Percentiles rank a stretch among this genome's conserved stretches.
These are phyloP conservation scores for Trichomycterus rosablanca DNA, from an alignment of 2,113 vertebrate species.

Conservation along the genomic window DNA sequence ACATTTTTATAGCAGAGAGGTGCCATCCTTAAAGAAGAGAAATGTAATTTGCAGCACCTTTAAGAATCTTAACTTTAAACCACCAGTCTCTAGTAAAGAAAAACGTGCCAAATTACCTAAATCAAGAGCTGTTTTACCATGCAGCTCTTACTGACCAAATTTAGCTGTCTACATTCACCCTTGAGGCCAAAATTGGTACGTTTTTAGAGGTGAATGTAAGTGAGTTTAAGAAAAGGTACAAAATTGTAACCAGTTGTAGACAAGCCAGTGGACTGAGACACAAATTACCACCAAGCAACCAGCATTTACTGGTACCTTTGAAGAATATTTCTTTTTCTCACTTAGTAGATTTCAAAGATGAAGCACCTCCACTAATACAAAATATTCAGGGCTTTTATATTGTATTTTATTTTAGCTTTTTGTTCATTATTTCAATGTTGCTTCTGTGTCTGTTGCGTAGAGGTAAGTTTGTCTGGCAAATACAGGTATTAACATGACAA, in stretches of 20 bases:
- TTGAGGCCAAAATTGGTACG: conserved; percentile 28
- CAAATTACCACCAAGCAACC: conserved; percentile 1
- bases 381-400: conserved; percentile 46
- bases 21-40: conserved; percentile 55
- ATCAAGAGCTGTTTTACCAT: conserved; percentile 40
- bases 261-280: conserved; percentile 2
- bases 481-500: conserved; percentile 30
- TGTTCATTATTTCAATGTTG: conserved; percentile 42
- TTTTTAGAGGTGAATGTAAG: background rate
- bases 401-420: conserved; percentile 37
- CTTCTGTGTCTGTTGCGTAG: conserved; percentile 48
- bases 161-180: background rate
- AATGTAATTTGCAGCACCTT: conserved; percentile 44
- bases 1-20: conserved; percentile 50
- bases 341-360: conserved; percentile 31
- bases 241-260: conserved; percentile 60
- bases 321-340: conserved; percentile 2
- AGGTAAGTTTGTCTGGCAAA: conserved; percentile 34
- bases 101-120: conserved; percentile 74
- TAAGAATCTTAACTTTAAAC: conserved; percentile 61
- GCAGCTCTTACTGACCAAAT: background rate
- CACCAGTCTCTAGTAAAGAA: conserved; percentile 55
- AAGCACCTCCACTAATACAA: conserved; percentile 35
- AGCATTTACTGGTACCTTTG: background rate
- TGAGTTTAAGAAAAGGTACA: conserved; percentile 44